Percentiles rank a stretch among this genome's conserved stretches.
Conservation (phyloP, 92 coral and sea anemone species). For the Epizoanthus ramosus region DNA sequence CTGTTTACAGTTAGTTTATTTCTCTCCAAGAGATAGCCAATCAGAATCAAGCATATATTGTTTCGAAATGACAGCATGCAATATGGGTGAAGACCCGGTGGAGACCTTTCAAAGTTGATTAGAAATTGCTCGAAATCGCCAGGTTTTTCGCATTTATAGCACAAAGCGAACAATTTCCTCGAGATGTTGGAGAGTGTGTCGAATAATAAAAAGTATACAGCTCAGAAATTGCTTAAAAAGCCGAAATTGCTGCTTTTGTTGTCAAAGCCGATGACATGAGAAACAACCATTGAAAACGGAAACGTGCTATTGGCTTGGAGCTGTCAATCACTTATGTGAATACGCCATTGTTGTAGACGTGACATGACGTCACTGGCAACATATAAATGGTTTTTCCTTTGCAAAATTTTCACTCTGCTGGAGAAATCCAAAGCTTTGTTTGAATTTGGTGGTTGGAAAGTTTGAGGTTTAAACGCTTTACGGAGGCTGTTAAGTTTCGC, state of each 20-base stretch:
- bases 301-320: conserved; percentile 18
- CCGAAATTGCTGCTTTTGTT: neutral
- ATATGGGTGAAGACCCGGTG: neutral
- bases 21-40: conserved; percentile 21
- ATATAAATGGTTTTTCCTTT: conserved; percentile 51
- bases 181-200: no score
- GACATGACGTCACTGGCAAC: conserved; percentile 45
- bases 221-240: neutral
- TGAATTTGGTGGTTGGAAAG: neutral
- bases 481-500: conserved; percentile 21
- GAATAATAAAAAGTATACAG: no score
- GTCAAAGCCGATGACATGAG: neutral
- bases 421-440: neutral
- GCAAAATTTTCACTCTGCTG: conserved; percentile 28
- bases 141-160: neutral
- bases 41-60: conserved; percentile 8
- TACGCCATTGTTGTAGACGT: conserved; percentile 41
- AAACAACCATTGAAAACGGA: conserved; percentile 18
- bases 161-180: neutral
- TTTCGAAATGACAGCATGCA: neutral
- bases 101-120: neutral
- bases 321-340: conserved; percentile 32
- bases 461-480: conserved; percentile 23
- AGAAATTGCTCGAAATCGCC: conserved; percentile 6
- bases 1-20: conserved; percentile 4